These are phyloP conservation scores for Phaonia tiefii DNA, from an alignment of 2,888 invertebrate species.

Conservation along the genomic window DNA sequence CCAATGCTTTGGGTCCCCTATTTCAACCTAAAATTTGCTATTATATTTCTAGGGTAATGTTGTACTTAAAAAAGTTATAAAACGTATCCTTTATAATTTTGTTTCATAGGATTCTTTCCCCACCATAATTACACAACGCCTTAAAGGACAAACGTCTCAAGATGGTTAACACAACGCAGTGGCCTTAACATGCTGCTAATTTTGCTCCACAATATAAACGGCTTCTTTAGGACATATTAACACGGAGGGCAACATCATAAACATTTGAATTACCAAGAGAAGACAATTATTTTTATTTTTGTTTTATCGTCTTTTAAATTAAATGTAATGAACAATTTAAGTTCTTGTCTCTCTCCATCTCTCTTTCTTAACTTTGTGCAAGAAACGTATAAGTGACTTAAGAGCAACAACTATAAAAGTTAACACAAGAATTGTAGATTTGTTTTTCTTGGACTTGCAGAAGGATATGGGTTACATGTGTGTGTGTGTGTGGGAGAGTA, in stretches of 20 bases:
- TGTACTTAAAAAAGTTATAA: too few relatives aligned
- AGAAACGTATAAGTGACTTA: too few relatives aligned
- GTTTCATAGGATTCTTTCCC: too few relatives aligned
- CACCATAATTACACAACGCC: too few relatives aligned
- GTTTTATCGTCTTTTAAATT: not conserved
- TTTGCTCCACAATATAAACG: conserved; percentile 32
- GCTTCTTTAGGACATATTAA: conserved; percentile 21
- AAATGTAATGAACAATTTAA: conserved; percentile 39
- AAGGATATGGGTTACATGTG: not conserved
- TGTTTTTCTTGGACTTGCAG: not conserved
- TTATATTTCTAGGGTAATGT: too few relatives aligned
- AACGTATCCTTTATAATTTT: too few relatives aligned
- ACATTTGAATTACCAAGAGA: not conserved
- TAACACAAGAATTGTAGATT: conserved; percentile 9
- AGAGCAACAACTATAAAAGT: not conserved
- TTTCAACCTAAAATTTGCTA: too few relatives aligned
- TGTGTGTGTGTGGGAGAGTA: not conserved
- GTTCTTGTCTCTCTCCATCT: not conserved
- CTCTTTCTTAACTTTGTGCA: not conserved
- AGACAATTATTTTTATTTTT: not conserved
- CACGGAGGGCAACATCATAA: conserved; percentile 16
- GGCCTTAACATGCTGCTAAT: conserved; percentile 31
- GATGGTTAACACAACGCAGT: not conserved
- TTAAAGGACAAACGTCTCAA: not conserved
- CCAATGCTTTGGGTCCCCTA: too few relatives aligned